Base-by-base conservation (phyloP, 1,140 invertebrate species). In the Zeugodacus cucurbitae region DNA sequence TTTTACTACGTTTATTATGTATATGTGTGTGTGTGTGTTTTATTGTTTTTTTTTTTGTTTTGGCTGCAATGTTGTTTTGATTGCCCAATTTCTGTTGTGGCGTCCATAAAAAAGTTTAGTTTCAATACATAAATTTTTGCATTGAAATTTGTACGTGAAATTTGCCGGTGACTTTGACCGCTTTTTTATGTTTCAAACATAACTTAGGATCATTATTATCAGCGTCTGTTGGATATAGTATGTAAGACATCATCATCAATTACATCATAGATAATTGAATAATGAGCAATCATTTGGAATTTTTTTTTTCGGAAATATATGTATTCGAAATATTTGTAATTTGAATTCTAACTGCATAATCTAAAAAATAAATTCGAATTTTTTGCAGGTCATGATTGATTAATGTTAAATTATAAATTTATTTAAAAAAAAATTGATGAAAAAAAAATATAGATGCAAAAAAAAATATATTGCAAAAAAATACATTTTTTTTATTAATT, bases 111-210 rank as follows among this genome's bases (percentile, higher is more conserved):
- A 70, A 70, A 67, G 1, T 20, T 48, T 54, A 41, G 22, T 29
- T 48, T 82, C n/a, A 82, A 48, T 82, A 26, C 74, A 17, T 82
- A 82, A 48, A 74, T 74, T 37, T 78, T 82, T 54, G n/a, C 41
- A 54, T 82, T 82, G 41, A 82, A 17, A 26, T 44, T 82, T 82
- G 74, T 82, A 82, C 74, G 41, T 82, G 44, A 82, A 44, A 48
- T 82, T 48, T 48, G n/a, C 5, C n/a, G 7, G n/a, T 82, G 74
- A 82, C 74, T 82, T 82, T 82, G 74, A 82, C 74, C 74, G 74
- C 41, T 82, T 82, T 74, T 74, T 82, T 82, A 17, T 82, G 41
- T 26, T 82, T 48, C 74, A 29, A 44, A 82, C 20, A 26, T 62
- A 62, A 54, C 26, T n/a, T 62, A 26, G 26, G 58, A 8, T 62